A percentile compares a stretch with the other conserved stretches of the same genome.
Conservation (phyloP, 2,888 invertebrate species). For the Lordiphosa fenestrarum region DNA sequence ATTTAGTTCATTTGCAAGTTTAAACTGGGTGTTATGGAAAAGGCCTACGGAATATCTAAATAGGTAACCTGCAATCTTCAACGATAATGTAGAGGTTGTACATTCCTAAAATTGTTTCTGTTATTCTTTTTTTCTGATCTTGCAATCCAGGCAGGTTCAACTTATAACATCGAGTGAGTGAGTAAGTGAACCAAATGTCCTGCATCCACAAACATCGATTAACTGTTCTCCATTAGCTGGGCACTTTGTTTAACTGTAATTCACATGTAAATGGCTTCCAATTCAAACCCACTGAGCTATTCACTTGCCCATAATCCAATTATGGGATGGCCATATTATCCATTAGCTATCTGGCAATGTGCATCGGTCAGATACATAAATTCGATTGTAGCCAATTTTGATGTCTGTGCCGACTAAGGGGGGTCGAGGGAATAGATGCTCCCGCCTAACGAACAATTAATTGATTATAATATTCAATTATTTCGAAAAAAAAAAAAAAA, state of each 20-base stretch:
- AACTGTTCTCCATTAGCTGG: not conserved
- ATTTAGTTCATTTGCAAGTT: too few relatives aligned
- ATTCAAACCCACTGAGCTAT: constrained; percentile 17
- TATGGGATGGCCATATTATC: constrained; percentile 43
- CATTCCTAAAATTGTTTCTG: too few relatives aligned
- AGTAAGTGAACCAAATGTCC: too few relatives aligned
- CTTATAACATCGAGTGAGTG: too few relatives aligned
- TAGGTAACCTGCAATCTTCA: too few relatives aligned
- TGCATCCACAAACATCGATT: too few relatives aligned
- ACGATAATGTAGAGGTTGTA: too few relatives aligned
- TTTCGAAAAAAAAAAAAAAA: constrained; percentile 24
- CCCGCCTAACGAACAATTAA: constrained; percentile 54
- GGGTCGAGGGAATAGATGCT: constrained; percentile 15
- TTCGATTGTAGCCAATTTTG: constrained; percentile 45
- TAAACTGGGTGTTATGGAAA: too few relatives aligned
- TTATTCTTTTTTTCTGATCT: too few relatives aligned
- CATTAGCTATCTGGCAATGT: constrained; percentile 38
- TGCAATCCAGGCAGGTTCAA: too few relatives aligned
- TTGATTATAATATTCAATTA: constrained; percentile 69
- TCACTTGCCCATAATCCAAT: constrained; percentile 57
- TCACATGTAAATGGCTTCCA: constrained; percentile 15
- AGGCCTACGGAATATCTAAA: too few relatives aligned
- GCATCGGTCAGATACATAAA: constrained; percentile 25
- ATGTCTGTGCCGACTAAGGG: not conserved
- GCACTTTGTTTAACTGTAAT: constrained; percentile 28